phyloP scores from a whole-genome alignment of 2,888 invertebrate genomes.

The Noctua janthe region DNA sequence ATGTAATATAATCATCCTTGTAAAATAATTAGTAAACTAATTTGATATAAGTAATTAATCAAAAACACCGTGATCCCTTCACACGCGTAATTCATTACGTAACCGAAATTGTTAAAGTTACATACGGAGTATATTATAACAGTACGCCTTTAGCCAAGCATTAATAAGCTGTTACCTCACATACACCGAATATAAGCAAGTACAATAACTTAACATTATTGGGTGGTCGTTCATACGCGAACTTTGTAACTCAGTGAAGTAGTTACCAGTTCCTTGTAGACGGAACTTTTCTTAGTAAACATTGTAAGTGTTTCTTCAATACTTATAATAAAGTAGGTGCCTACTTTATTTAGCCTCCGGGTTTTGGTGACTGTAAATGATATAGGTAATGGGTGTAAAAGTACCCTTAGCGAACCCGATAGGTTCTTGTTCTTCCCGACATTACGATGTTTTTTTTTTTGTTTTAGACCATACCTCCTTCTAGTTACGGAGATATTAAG shows the following conservation, averaged over 20 bases:
- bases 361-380: slow-evolving; percentile 5
- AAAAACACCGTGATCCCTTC: slow-evolving; percentile 9
- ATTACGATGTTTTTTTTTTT: too few relatives aligned
- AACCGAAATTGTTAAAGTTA: slow-evolving; percentile 51
- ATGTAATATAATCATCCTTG: background rate
- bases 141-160: slow-evolving; percentile 33
- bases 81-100: slow-evolving; percentile 29
- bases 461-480: too few relatives aligned
- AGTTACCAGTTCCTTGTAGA: slow-evolving; percentile 62
- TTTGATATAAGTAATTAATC: slow-evolving; percentile 1
- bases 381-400: background rate
- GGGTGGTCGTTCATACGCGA: slow-evolving; percentile 61
- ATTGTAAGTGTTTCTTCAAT: slow-evolving; percentile 55
- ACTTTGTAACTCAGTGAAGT: slow-evolving; percentile 67
- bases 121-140: slow-evolving; percentile 32
- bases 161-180: slow-evolving; percentile 51
- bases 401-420: too few relatives aligned
- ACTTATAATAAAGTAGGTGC: slow-evolving; percentile 31
- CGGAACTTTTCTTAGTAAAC: slow-evolving; percentile 69
- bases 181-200: slow-evolving; percentile 53
- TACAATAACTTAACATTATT: slow-evolving; percentile 64
- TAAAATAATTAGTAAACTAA: background rate
- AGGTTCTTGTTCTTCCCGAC: too few relatives aligned
- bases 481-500: too few relatives aligned
- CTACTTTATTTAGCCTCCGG: background rate